Base-by-base conservation (phyloP, 2,797 vertebrate species). In the Balearica regulorum region DNA sequence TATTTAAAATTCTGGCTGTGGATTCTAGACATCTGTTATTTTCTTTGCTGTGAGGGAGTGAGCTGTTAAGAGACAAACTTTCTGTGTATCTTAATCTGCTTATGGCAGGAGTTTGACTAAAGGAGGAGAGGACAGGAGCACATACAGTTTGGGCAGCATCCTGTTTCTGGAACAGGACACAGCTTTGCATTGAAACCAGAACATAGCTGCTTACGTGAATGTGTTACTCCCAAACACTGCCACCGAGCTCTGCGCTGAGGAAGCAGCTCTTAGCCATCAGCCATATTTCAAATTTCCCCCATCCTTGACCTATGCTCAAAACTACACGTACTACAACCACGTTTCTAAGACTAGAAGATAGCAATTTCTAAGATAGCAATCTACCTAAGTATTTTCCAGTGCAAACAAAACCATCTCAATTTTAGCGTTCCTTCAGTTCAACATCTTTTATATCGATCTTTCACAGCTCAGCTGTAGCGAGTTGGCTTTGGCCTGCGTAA, bases 21-120 rank as follows among this genome's bases (percentile, higher is more conserved):
- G 49, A 83, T 94, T 94, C 68, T 46, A 78, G 71, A 75, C 88
- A 90, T 96, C 94, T 89, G 81, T 91, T 95, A 93, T 92, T 94
- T 96, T 93, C 64, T 92, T 87, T 78, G 35, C 71, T 78, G 54
- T 86, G 75, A 92, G 71, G 79, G 84, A 89, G 55, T 54, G 46
- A 93, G 65, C 58, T 93, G 65, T 83, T 95, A 90, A 90, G 53
- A 87, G 60, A 87, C 48, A 83, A 94, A 94, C 75, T 72, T 78
- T 86, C 71, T 57, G 49, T 26, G 15, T 83, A 91, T 93, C 94
- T 92, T 86, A 83, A 91, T 65, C 76, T 93, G 58, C 6, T 79
- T 94, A 18, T 29, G 28, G 69, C 51, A 81, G 31, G 33, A 93
- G 29, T 35, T 91, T 53, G 85, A 79, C 65, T 80, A 79, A 87